A percentile compares a stretch with the other conserved stretches of the same genome.
phyloP scores from a whole-genome alignment of 2,888 invertebrate species.

The Aphrophora alni region DNA sequence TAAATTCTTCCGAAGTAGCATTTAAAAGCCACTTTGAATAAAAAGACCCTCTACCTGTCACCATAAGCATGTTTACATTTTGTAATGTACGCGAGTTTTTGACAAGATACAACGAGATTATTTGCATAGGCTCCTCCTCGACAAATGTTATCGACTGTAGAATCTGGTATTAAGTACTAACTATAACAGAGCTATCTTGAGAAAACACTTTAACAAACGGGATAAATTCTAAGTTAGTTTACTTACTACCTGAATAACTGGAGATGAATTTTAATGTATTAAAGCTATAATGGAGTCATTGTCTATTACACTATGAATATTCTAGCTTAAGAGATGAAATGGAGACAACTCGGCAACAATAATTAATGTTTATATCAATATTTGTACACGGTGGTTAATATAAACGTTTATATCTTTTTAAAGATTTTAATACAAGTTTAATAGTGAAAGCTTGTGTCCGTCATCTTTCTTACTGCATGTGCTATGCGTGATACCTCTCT shows the following conservation, averaged over 20 bases:
- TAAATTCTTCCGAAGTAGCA: background rate
- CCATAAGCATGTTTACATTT: background rate
- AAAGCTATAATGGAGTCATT: background rate
- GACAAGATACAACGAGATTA: slow-evolving; percentile 3
- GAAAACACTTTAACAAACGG: background rate
- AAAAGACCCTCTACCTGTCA: background rate
- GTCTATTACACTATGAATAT: too few relatives aligned
- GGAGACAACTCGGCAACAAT: too few relatives aligned
- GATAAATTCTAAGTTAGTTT: background rate
- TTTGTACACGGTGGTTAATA: too few relatives aligned
- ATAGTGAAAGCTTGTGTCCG: too few relatives aligned
- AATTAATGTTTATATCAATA: too few relatives aligned
- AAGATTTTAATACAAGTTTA: too few relatives aligned
- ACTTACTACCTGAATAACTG: background rate
- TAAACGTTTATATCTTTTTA: too few relatives aligned
- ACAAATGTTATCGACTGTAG: background rate
- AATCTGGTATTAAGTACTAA: background rate
- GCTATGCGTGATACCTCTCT: too few relatives aligned
- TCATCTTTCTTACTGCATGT: too few relatives aligned
- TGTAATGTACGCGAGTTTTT: background rate
- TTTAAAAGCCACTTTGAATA: background rate
- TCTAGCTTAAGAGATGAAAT: too few relatives aligned
- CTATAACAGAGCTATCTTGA: background rate
- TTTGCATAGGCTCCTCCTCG: background rate
- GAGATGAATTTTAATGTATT: background rate